A percentile compares a stretch with the other conserved stretches of the same genome.
Evolutionary conservation across 2,113 vertebrate genomes (phyloP).

Genomic region (Odobenus rosmarus): DNA sequence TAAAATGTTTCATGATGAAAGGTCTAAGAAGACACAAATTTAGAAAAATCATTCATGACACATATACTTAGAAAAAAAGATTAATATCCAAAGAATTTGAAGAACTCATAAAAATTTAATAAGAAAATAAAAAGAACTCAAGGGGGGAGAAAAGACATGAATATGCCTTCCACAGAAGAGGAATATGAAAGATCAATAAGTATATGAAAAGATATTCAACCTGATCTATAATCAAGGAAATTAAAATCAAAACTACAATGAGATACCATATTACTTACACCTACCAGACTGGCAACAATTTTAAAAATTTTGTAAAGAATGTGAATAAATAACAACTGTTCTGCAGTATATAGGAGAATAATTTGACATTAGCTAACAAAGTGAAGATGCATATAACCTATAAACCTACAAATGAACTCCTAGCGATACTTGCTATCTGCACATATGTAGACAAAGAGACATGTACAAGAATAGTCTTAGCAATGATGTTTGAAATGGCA

Average conservation of each 20-base stretch:
- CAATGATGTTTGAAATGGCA: background rate
- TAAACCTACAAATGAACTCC: background rate
- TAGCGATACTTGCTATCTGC: background rate
- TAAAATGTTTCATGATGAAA: background rate
- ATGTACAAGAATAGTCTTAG: background rate
- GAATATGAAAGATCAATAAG: background rate
- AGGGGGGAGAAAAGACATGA: background rate
- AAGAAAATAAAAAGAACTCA: background rate
- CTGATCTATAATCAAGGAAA: background rate
- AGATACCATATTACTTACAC: background rate
- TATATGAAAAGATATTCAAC: background rate
- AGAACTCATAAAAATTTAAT: conserved; percentile 17
- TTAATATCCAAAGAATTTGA: background rate
- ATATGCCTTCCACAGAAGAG: background rate
- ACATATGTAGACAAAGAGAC: background rate
- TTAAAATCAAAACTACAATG: conserved; percentile 41
- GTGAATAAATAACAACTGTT: background rate
- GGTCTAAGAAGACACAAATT: background rate
- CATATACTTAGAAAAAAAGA: background rate
- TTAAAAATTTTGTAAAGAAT: background rate
- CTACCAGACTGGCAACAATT: background rate
- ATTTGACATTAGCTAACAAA: background rate
- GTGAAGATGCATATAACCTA: background rate
- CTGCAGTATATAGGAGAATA: background rate
- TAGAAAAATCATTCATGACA: background rate